Base-by-base conservation (phyloP, 2,888 invertebrate species). In the Lasiommata megera region DNA sequence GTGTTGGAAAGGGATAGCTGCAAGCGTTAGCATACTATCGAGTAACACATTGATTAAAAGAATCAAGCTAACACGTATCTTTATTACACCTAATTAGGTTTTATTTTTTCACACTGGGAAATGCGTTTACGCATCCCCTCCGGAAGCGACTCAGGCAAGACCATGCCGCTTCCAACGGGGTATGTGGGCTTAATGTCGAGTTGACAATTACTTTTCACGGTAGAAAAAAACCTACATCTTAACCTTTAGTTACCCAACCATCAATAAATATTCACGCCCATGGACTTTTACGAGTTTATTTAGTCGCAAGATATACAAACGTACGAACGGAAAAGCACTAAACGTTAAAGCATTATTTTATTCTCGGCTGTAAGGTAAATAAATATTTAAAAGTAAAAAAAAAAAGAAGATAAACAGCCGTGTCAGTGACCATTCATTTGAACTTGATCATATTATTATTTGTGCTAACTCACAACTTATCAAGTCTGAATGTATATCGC, bases 291-390 rank as follows among this genome's bases (percentile, higher is more conserved):
- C 31, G 52, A 60, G 52, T 58, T 58, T 55, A 53, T 55, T 48
- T 38, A 61, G 54, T 54, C 54, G 43, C 52, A 43, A 48, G 37
- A 36, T 61, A 56, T 46, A 60, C 57, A 61, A 62, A 58, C 55
- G 50, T 47, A 55, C 43, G 31, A 28, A 38, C 40, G 51, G 23
- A 38, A 9, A 23, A 38, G 36, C 36, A n/a, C 34, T 48, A 23
- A 28, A 9, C n/a, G 18, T 52, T 50, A 55, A 41, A 38, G 16
- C 38, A 47, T 51, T 51, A 55, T 46, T 43, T 59, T 51, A 52
- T 28, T 55, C 58, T 3, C 8, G 52, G 41, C 12, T 3, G 48
- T 41, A 12, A 52, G 41, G 34, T 38, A 44, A 51, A 59, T 51
- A 46, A 55, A 46, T 51, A 46, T 55, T 38, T n/a, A n/a, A n/a